Evolutionary conservation across 1,140 invertebrate genomes (phyloP).

Genomic region (Periplaneta americana): DNA sequence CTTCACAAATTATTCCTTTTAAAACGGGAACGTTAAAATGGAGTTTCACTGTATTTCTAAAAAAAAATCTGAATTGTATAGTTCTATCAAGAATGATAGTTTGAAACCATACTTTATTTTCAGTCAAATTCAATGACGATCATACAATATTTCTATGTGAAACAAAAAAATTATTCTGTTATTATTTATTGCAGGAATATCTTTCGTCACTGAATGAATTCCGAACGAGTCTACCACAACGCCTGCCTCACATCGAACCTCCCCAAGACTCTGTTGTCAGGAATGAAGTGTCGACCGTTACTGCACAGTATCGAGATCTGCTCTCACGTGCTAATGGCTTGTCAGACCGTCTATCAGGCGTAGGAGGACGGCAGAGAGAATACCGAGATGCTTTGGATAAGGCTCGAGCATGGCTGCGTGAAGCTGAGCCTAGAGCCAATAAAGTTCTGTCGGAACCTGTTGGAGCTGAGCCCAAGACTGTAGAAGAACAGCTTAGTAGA

Average conservation of each 20-base stretch:
- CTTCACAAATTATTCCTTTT: too few species aligned
- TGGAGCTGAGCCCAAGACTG: slow-evolving; percentile 77
- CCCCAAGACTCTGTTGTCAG: slow-evolving; percentile 63
- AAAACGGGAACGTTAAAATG: too few species aligned
- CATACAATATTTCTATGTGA: too few species aligned
- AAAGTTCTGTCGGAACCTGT: slow-evolving; percentile 73
- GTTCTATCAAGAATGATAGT: too few species aligned
- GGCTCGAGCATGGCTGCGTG: slow-evolving; percentile 74
- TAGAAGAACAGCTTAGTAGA: slow-evolving; percentile 81
- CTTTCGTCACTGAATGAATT: slow-evolving; percentile 77
- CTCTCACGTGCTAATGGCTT: slow-evolving; percentile 74
- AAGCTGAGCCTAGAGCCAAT: slow-evolving; percentile 70
- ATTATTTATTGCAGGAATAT: slow-evolving; percentile 57
- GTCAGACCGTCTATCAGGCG: slow-evolving; percentile 67
- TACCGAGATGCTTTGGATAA: slow-evolving; percentile 81
- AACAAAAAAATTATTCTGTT: too few species aligned
- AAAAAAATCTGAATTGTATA: too few species aligned
- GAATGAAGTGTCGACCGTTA: slow-evolving; percentile 63
- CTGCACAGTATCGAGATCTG: slow-evolving; percentile 68
- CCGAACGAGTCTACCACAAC: slow-evolving; percentile 71
- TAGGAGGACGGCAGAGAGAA: slow-evolving; percentile 71
- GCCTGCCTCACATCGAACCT: slow-evolving; percentile 69
- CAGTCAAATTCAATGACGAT: too few species aligned
- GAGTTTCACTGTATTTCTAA: too few species aligned
- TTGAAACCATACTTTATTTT: too few species aligned